These are phyloP conservation scores for Scarus forsteni DNA, from an alignment of 2,797 vertebrate species.

Conservation along the genomic window DNA sequence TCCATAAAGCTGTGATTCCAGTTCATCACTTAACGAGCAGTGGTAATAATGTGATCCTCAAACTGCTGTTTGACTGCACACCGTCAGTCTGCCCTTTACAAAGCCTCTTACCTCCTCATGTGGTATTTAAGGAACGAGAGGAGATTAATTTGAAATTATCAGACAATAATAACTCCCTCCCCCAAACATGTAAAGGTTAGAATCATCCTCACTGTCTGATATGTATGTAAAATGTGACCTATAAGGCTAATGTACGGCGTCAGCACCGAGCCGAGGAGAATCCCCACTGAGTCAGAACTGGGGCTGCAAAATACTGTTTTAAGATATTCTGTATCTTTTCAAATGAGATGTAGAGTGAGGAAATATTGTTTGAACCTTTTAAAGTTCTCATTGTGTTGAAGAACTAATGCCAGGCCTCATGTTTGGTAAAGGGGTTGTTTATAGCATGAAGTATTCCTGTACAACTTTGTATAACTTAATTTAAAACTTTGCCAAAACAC, in stretches of 20 bases:
- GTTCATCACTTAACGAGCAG: constrained; percentile 26
- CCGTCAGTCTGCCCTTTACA: constrained; percentile 59
- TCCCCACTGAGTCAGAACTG: constrained; percentile 30
- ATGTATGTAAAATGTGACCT: constrained; percentile 85
- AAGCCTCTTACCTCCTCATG: constrained; percentile 60
- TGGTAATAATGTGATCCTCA: constrained; percentile 29
- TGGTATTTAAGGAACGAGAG: constrained; percentile 67
- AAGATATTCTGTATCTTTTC: too few species aligned
- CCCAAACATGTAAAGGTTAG: constrained; percentile 78
- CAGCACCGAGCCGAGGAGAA: constrained; percentile 71
- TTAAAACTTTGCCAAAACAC: too few species aligned
- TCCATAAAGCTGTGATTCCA: constrained; percentile 28
- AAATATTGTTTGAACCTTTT: too few species aligned
- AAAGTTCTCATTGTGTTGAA: too few species aligned
- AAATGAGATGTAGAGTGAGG: constrained; percentile 38
- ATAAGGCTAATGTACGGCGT: constrained; percentile 76
- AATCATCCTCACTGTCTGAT: constrained; percentile 77
- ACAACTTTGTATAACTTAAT: too few species aligned
- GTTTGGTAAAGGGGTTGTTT: too few species aligned
- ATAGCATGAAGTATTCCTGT: too few species aligned
- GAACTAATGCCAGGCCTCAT: too few species aligned
- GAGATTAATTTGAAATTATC: constrained; percentile 68
- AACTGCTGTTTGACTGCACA: constrained; percentile 46
- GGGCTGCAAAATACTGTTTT: too few species aligned
- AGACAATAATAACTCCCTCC: constrained; percentile 70